Conservation (phyloP, 1,140 invertebrate genomes). For the Anastatus disparis region DNA sequence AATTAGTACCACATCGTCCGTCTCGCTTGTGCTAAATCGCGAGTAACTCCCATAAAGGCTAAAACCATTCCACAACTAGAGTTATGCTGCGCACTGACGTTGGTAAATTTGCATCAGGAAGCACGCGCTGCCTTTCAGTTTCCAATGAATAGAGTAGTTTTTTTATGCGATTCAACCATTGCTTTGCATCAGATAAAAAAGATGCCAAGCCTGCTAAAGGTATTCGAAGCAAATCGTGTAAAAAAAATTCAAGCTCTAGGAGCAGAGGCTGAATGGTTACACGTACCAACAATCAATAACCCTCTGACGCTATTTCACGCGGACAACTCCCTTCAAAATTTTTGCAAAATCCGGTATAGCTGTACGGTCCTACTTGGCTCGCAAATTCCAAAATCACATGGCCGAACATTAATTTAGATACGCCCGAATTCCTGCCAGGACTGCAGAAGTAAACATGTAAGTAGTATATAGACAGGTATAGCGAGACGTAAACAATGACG, state of each 20-base stretch:
- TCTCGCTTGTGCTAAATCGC: no score
- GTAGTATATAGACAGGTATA: no score
- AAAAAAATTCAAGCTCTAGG: conserved; percentile 51
- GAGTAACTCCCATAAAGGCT: no score
- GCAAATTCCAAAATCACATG: not conserved
- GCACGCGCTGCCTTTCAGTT: not conserved
- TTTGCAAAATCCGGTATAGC: conserved; percentile 29
- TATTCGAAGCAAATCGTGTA: conserved; percentile 59
- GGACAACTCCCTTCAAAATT: conserved; percentile 43
- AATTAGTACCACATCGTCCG: no score
- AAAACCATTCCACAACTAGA: no score
- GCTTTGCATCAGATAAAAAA: conserved; percentile 44
- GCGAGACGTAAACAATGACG: no score
- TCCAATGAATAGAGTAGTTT: conserved; percentile 1
- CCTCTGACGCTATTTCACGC: conserved; percentile 55
- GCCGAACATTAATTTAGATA: no score
- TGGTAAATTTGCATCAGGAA: conserved; percentile 20
- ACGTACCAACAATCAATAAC: conserved; percentile 45
- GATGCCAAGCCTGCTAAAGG: conserved; percentile 47
- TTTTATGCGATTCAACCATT: conserved; percentile 45
- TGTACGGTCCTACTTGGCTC: no score
- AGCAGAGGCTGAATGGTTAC: no score
- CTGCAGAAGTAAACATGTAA: no score
- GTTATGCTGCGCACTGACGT: not conserved
- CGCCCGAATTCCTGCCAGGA: no score